Base-by-base conservation (phyloP, 1,140 invertebrate species). In the Paracyclopina nana region DNA sequence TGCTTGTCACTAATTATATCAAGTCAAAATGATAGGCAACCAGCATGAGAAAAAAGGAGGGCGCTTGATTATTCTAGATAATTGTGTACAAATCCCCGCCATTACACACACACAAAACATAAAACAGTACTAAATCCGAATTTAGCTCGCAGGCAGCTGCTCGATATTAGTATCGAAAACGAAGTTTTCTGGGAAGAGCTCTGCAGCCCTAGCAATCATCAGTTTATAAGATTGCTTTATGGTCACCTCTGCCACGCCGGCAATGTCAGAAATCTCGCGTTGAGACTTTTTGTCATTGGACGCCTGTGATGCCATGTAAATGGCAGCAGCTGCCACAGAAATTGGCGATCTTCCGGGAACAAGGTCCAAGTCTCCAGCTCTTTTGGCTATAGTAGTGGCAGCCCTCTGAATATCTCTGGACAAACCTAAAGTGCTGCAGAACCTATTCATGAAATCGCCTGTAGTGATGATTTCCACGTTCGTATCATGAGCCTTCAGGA, bases 331-430 rank as follows among this genome's bases (percentile, higher is more conserved):
- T 1, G 95, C 88, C 1, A 99, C 90, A 0, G 92, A 98, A 56
- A 98, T 96, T 0, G 95, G 95, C 56, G 91, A 97, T 60, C 92
- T 75, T n/a, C 94, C 94, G 53, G 94, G 84, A 9, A 98, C 92
- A 61, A 98, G 85, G 61, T 98, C 92, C 61, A 95, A 65, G 61
- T 98, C 91, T 0, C 92, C 88, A 41, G 94, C 92, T 65, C 88
- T 91, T 55, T 81, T 74, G 0, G 94, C 94, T 61, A 99, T 98
- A 60, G 94, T 78, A 6, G 90, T 95, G 0, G 95, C 94, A 16
- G 86, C 90, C 57, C 80, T 76, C 66, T 98, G 92, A 9, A 98
- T 87, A 61, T 79, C 78, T 59, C 82, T 81, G 0, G 90, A 85
- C 16, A 99, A 68, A 25, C 73, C 67, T 53, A 87, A 65, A 63